phyloP scores from a whole-genome alignment of 2,797 vertebrate species.

The Chloroceryle amazona region DNA sequence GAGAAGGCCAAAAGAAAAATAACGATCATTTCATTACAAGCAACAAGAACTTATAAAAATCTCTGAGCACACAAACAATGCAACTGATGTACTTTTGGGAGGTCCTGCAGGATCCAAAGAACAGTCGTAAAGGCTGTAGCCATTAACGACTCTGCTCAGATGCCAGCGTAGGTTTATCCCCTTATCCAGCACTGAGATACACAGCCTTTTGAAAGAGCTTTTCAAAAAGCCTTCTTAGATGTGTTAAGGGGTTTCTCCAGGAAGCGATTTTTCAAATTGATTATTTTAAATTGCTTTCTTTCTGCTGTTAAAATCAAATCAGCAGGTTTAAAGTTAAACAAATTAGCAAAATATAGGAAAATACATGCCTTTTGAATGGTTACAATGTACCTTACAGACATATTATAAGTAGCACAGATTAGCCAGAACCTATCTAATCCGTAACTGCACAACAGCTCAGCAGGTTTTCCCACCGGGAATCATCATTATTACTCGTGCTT shows the following conservation, averaged over 20 bases:
- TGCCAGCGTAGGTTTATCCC: slow-evolving; percentile 33
- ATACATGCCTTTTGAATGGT: not conserved
- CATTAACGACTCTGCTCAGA: slow-evolving; percentile 65
- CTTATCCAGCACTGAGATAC: not conserved
- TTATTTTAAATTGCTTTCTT: not conserved
- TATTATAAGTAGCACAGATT: not conserved
- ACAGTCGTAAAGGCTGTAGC: not conserved
- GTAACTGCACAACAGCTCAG: not conserved
- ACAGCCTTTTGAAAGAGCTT: not conserved
- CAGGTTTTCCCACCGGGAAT: not conserved
- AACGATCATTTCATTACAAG: slow-evolving; percentile 65
- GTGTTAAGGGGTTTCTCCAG: not conserved
- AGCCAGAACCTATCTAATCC: not conserved
- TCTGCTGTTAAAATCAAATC: not conserved
- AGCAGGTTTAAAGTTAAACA: not conserved
- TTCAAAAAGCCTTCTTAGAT: not conserved
- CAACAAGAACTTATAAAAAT: slow-evolving; percentile 41
- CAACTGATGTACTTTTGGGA: slow-evolving; percentile 27
- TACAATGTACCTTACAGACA: not conserved
- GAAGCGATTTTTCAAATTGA: not conserved
- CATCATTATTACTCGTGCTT: not conserved
- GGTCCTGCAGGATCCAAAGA: not conserved
- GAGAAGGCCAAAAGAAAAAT: slow-evolving; percentile 78
- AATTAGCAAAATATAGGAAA: not conserved
- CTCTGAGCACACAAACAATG: slow-evolving; percentile 51